These are phyloP conservation scores for Chaenocephalus aceratus DNA, from an alignment of 2,113 vertebrate species.

Conservation along the genomic window DNA sequence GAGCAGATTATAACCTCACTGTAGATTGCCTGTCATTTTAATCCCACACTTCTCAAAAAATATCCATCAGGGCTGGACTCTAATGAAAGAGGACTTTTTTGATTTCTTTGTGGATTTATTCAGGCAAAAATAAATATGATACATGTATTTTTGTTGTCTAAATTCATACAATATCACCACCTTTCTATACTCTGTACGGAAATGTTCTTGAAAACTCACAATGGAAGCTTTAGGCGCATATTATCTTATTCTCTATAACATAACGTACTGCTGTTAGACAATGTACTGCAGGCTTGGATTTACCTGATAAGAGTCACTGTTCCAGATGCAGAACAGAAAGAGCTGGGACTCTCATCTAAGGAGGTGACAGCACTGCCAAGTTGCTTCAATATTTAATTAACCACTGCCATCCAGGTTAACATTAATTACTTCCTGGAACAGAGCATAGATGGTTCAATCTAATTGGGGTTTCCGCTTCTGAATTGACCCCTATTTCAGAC, in stretches of 20 bases:
- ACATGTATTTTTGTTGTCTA: slow-evolving; percentile 21
- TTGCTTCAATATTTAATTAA: slow-evolving; percentile 76
- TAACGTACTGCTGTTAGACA: not conserved
- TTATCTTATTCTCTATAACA: slow-evolving; percentile 27
- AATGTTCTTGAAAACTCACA: not conserved
- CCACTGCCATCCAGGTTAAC: slow-evolving; percentile 59
- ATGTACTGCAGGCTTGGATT: not conserved
- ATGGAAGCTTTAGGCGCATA: not conserved
- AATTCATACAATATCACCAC: not conserved
- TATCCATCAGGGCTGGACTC: slow-evolving; percentile 41
- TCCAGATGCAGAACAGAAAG: slow-evolving; percentile 20
- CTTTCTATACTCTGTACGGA: not conserved
- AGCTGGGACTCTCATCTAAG: slow-evolving; percentile 47
- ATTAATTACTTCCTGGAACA: slow-evolving; percentile 65
- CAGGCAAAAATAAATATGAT: slow-evolving; percentile 9
- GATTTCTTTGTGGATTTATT: slow-evolving; percentile 8
- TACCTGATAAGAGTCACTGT: slow-evolving; percentile 16
- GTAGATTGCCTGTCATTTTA: slow-evolving; percentile 53
- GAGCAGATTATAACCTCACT: slow-evolving; percentile 55
- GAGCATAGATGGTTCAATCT: slow-evolving; percentile 21
- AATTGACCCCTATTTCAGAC: slow-evolving; percentile 42
- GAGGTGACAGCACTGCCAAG: slow-evolving; percentile 45
- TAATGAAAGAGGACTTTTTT: slow-evolving; percentile 47
- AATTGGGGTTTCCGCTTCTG: slow-evolving; percentile 40
- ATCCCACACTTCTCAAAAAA: slow-evolving; percentile 50